Percentiles rank a stretch among this genome's conserved stretches.
Evolutionary conservation across 2,797 vertebrate species (phyloP).

Genomic region (Melanitta fusca): DNA sequence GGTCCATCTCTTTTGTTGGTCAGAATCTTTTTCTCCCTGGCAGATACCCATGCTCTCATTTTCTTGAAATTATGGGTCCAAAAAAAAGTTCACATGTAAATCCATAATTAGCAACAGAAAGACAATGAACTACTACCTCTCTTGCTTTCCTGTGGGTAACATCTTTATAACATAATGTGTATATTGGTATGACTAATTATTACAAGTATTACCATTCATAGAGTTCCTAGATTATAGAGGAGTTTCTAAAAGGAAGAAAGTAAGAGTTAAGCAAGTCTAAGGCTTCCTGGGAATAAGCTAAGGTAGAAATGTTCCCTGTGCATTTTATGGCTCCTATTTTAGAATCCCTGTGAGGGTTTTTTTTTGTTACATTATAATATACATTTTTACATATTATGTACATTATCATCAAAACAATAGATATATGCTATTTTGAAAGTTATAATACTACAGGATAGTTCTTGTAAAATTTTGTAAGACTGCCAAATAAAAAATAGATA

Average conservation of each 20-base stretch:
- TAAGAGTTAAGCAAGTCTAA: not conserved
- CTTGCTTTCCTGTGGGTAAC: not conserved
- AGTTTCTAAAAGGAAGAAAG: not conserved
- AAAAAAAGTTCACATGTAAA: not conserved
- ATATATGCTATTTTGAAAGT: not conserved
- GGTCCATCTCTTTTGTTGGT: not conserved
- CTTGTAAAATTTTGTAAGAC: not conserved
- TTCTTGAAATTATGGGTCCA: conserved; percentile 1
- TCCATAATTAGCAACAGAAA: conserved; percentile 29
- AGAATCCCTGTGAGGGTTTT: not conserved
- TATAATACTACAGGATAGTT: not conserved
- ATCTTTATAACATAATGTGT: not conserved
- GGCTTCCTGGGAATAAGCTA: not conserved
- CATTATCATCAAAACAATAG: not conserved
- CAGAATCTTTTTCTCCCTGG: conserved; percentile 31
- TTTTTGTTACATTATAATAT: not conserved
- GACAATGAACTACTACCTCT: not conserved
- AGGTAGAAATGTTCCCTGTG: not conserved
- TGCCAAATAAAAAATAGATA: not conserved
- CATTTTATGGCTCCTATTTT: not conserved
- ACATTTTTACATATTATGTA: too few relatives aligned
- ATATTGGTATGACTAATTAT: not conserved
- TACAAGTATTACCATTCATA: not conserved
- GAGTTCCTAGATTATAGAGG: not conserved
- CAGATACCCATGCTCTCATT: not conserved